Base-by-base conservation (phyloP, 2,888 invertebrate genomes). In the Rhagophthalmus giganteus region DNA sequence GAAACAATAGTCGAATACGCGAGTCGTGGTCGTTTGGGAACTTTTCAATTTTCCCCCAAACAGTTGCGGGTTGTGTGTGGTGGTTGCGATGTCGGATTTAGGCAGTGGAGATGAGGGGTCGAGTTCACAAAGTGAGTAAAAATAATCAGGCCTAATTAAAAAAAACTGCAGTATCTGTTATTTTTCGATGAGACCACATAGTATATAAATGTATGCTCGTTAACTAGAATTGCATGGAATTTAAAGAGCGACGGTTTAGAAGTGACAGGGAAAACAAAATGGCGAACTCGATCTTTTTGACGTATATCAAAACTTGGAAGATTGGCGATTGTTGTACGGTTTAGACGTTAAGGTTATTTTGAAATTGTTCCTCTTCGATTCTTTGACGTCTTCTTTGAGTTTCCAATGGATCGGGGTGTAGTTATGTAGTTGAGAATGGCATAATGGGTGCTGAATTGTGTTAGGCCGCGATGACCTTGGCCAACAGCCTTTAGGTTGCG, bases 31-130 rank as follows among this genome's bases (percentile, higher is more conserved):
- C 20, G 4, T 20, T 39, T 42, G 13, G 45, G 34, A 24, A 25
- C 30, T 47, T 55, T 54, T 46, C n/a, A 41, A 50, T 46, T 54
- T 42, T 49, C 45, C 52, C 65, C 67, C 71, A 69, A 65, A 65
- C 65, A 68, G 70, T 70, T 60, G 71, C 69, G 71, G 73, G 72
- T 69, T 71, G 70, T 66, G 69, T 60, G 66, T 70, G 73, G 63
- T 59, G 60, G 59, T 79, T 81, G 76, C 74, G 74, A 86, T 86
- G 86, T 86, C 86, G 81, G 86, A 86, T 82, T 82, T 85, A 81
- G 86, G 86, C 78, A 86, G 86, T 79, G 85, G 84, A 76, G 86
- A 86, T 83, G 86, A 86, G 78, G 86, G 84, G 76, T 82, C 84
- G 79, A 83, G 84, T 81, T 85, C 84, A 81, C 84, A 86, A 83